These are phyloP conservation scores for Enoplolaimus lenunculus DNA, from an alignment of 2,888 invertebrate species.

Conservation along the genomic window DNA sequence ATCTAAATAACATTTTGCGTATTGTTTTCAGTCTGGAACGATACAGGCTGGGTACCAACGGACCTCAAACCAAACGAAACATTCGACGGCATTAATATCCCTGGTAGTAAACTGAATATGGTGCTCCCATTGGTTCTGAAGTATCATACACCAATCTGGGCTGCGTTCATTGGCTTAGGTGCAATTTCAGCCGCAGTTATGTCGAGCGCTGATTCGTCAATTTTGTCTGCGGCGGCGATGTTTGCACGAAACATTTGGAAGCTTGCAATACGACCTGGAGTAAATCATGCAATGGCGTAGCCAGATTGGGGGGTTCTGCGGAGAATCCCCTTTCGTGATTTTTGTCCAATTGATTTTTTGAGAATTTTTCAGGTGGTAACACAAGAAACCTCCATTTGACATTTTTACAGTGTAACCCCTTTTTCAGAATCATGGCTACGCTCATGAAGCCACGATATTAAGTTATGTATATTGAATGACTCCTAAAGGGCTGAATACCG, in stretches of 20 bases:
- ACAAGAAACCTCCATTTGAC: too few species aligned
- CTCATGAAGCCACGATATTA: too few species aligned
- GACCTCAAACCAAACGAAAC: constrained; percentile 25
- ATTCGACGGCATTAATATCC: constrained; percentile 34
- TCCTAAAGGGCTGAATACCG: too few species aligned
- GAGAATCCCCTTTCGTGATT: too few species aligned
- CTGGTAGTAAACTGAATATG: constrained; percentile 62
- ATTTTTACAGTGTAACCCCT: too few species aligned
- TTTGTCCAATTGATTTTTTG: too few species aligned
- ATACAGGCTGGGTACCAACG: constrained; percentile 55
- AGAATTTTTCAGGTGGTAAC: too few species aligned
- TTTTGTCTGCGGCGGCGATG: constrained; percentile 94
- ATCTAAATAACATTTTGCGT: too few species aligned
- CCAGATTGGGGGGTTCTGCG: too few species aligned
- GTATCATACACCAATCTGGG: constrained; percentile 82
- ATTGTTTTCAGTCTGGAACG: constrained; percentile 82
- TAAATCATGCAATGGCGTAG: too few species aligned
- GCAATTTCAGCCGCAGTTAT: constrained; percentile 98
- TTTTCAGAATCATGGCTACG: too few species aligned
- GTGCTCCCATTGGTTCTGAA: constrained; percentile 92
- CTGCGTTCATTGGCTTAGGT: constrained; percentile 91
- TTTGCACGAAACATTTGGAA: constrained; percentile 97
- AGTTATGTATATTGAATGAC: too few species aligned
- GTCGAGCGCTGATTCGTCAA: constrained; percentile 97
- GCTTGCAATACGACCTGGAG: constrained; percentile 80